Percentiles rank a stretch among this genome's conserved stretches.
Conservation (phyloP, 2,888 invertebrate species). For the Agrochola litura region DNA sequence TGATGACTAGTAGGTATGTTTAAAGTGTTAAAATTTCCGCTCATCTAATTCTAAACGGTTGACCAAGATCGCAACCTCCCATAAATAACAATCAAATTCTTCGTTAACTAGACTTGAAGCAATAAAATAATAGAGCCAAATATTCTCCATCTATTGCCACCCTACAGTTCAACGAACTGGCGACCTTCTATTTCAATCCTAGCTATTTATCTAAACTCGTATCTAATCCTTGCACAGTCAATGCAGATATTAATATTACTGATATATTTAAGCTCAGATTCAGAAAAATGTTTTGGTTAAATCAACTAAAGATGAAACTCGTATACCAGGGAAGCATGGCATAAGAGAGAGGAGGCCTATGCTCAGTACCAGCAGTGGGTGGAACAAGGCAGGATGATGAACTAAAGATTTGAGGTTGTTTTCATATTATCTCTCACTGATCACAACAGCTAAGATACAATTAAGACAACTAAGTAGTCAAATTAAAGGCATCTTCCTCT, state of each 20-base stretch:
- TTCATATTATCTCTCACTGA: neutral
- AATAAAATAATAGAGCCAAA: slow-evolving; percentile 32
- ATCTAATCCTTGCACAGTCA: slow-evolving; percentile 1
- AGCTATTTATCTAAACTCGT: slow-evolving; percentile 14
- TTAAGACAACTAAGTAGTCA: too few relatives aligned
- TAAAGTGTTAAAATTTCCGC: slow-evolving; percentile 20
- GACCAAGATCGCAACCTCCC: slow-evolving; percentile 12
- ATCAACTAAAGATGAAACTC: too few relatives aligned
- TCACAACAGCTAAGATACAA: neutral
- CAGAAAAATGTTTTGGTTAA: neutral
- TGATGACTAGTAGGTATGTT: neutral
- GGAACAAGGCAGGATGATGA: too few relatives aligned
- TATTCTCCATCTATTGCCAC: slow-evolving; percentile 19
- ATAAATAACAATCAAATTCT: slow-evolving; percentile 47
- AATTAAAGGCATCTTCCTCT: too few relatives aligned
- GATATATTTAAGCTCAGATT: neutral
- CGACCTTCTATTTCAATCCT: slow-evolving; percentile 42
- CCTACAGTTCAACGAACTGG: slow-evolving; percentile 41
- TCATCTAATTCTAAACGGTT: neutral
- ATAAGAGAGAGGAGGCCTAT: too few relatives aligned
- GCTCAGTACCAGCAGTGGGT: too few relatives aligned
- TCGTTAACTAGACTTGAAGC: slow-evolving; percentile 14
- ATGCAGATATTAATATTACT: slow-evolving; percentile 2
- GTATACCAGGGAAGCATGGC: too few relatives aligned
- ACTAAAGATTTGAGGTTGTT: too few relatives aligned